Evolutionary conservation across 1,140 invertebrate genomes (phyloP).

Genomic region (Pissodes strobi): DNA sequence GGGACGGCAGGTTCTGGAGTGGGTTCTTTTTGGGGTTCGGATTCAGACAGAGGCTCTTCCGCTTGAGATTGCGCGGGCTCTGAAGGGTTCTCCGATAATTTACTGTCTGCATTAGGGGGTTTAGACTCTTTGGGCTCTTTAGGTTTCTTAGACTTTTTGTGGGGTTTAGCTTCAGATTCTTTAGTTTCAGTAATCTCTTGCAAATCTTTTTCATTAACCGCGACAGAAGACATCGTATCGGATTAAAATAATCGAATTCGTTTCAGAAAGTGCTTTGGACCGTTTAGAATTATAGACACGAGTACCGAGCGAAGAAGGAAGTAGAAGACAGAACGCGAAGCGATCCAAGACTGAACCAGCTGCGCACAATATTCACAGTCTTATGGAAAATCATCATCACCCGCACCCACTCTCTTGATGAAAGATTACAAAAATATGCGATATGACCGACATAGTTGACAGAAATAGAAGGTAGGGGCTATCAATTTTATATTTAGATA

Average conservation of each 20-base stretch:
- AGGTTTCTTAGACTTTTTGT: conserved; percentile 7
- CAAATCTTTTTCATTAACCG: conserved; percentile 23
- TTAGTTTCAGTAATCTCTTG: conserved; percentile 1
- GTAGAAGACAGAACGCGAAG: background rate
- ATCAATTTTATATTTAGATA: conserved; percentile 44
- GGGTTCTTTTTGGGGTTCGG: background rate
- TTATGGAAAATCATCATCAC: conserved; percentile 26
- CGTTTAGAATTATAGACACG: background rate
- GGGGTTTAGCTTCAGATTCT: conserved; percentile 1
- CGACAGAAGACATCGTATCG: conserved; percentile 22
- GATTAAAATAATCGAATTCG: background rate
- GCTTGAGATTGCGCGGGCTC: background rate
- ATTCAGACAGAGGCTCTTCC: background rate
- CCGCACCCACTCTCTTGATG: conserved; percentile 40
- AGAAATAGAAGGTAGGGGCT: conserved; percentile 39
- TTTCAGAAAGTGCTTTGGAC: no score
- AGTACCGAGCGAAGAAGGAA: background rate
- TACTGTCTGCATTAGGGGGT: no score
- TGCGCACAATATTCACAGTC: background rate
- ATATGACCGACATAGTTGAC: conserved; percentile 47
- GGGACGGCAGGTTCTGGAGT: conserved; percentile 9
- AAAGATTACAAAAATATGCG: conserved; percentile 54
- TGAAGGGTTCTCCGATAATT: background rate
- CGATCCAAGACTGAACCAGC: conserved; percentile 14
- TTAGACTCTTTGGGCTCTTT: background rate